Base-by-base conservation (phyloP, 2,888 invertebrate genomes). In the Mimumesa dahlbomi region DNA sequence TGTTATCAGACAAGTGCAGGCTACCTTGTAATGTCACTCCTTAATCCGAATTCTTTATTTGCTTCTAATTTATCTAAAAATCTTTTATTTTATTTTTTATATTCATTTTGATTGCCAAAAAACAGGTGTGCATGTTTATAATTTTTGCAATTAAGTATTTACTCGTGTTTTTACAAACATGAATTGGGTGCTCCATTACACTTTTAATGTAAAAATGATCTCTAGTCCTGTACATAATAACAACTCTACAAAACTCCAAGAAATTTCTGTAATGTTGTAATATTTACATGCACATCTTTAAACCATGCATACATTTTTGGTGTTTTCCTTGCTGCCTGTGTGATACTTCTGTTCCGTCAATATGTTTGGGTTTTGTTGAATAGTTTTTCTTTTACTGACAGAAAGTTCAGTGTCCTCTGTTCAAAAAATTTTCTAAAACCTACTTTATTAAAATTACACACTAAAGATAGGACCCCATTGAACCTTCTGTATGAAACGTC, bases 301-400 rank as follows among this genome's bases (percentile, higher is more conserved):
- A 52, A 62, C 56, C 54, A 75, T 82, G 85, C 81, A 69, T 85
- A 87, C 87, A 88, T 88, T 88, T 88, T 82, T 84, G 87, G 88
- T 88, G 87, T 86, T 87, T 84, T 84, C 81, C 82, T 84, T 84
- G 87, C 86, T 87, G 85, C 87, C 88, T 88, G 83, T 84, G 50
- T 75, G 54, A 79, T 64, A 69, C 58, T 79, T 82, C 66, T 68
- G 53, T 77, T 75, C n/a, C 18, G 61, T 70, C 49, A 14, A 53
- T 68, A 71, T 13, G 40, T 59, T 63, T 77, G 50, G 50, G 57
- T 77, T 73, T 63, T 45, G 40, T 21, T 58, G 38, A 38, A 18
- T 62, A 73, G 14, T 66, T 68, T 71, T 57, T 57, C 50, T 71
- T 79, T 58, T 7, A 50, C 53, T 13, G 16, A 59, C 18, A 42